Base-by-base conservation (phyloP, 1,140 invertebrate genomes). In the Zaprionus ghesquierei region DNA sequence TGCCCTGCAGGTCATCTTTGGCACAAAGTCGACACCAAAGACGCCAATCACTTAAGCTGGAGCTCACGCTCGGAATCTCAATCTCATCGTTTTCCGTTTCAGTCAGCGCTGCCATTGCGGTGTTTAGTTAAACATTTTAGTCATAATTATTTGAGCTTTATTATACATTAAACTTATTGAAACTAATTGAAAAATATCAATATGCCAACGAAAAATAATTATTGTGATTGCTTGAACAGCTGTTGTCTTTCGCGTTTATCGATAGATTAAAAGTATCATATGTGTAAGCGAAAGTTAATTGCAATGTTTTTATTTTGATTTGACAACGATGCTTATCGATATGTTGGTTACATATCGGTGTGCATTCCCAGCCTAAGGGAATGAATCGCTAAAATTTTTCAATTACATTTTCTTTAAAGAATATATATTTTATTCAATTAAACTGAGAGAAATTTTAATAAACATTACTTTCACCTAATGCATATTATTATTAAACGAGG, bases 1-100 rank as follows among this genome's bases (percentile, higher is more conserved):
- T 90, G 8, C 77, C 68, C 22, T 82, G 46, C 5, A 59, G n/a
- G 53, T 90, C 85, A 5, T 87, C 81, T 29, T 87, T 89, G 46
- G 87, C 91, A 59, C 91, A 92, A 6, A 92, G 73, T 10, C 91
- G 77, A 54, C 91, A 92, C 91, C 91, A 92, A 12, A 77, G 54
- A 5, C 27, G 51, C 81, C 91, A 91, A 54, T 74, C 38, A n/a
- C 44, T 56, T 35, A 35, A 22, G 5, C 8, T 31, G 2, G 10
- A 38, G 18, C 12, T 50, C 12, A 46, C 12, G 5, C 15, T 2
- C n/a, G 38, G 18, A 15, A n/a, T 54, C 23, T 55, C 49, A 27
- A 33, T 23, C n/a, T 8, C 18, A 44, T 10, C 29, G 41, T 13
- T 53, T 49, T 55, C 61, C 61, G 41, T 20, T 53, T 38, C 33